These are phyloP conservation scores for Metridium senile DNA, from an alignment of 92 coral and sea anemone species.

Conservation along the genomic window DNA sequence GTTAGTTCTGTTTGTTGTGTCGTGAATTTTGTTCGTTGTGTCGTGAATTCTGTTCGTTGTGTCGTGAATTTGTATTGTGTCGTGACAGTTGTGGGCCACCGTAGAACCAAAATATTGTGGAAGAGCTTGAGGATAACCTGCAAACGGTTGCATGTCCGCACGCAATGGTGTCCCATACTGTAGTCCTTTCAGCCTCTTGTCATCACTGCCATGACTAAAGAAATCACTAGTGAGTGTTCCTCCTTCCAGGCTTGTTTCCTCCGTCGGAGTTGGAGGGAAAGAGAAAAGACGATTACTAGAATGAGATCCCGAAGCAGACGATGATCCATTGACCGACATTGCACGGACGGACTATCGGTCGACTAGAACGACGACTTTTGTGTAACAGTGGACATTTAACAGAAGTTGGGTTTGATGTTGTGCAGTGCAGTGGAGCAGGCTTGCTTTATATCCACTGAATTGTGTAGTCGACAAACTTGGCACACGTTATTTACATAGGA, in stretches of 20 bases:
- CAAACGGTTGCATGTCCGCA: slow-evolving; percentile 81
- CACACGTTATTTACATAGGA: no score
- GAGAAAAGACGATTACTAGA: slow-evolving; percentile 90
- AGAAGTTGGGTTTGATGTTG: slow-evolving; percentile 97
- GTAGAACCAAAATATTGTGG: slow-evolving; percentile 90
- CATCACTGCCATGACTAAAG: slow-evolving; percentile 94
- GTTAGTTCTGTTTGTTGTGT: no score
- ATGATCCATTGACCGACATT: slow-evolving; percentile 79
- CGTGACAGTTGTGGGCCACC: no score
- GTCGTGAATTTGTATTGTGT: no score
- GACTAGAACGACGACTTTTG: slow-evolving; percentile 90
- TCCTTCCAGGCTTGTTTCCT: slow-evolving; percentile 85
- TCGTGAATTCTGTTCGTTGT: no score
- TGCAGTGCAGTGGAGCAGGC: slow-evolving; percentile 89
- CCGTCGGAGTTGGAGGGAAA: slow-evolving; percentile 98
- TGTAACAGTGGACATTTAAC: slow-evolving; percentile 99
- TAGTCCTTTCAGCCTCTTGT: slow-evolving; percentile 94
- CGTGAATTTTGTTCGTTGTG: no score
- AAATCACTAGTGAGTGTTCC: slow-evolving; percentile 80
- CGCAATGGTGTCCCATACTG: slow-evolving; percentile 86
- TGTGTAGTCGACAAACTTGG: slow-evolving; percentile 97
- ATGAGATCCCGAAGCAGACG: slow-evolving; percentile 80
- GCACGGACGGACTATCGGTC: no score
- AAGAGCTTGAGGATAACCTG: slow-evolving; percentile 98
- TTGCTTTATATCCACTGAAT: slow-evolving; percentile 99